A percentile compares a stretch with the other conserved stretches of the same genome.
Conservation (phyloP, 2,888 invertebrate genomes). For the Eulithis prunata region DNA sequence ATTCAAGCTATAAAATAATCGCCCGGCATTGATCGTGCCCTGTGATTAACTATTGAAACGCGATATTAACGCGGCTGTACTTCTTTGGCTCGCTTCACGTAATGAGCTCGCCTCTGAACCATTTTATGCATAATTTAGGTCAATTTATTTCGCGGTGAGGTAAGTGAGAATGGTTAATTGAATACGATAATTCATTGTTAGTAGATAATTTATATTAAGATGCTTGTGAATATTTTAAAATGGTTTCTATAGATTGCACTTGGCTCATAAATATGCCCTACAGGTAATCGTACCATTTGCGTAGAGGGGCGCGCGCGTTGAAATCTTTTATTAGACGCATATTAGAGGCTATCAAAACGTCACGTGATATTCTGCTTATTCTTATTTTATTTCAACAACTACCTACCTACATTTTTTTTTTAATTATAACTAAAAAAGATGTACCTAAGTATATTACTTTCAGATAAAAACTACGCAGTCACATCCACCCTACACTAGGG, state of each 20-base stretch:
- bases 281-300: slow-evolving; percentile 12
- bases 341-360: not conserved
- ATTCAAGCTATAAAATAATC: slow-evolving; percentile 80
- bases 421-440: too few species aligned
- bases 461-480: too few species aligned
- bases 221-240: slow-evolving; percentile 11
- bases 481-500: too few species aligned
- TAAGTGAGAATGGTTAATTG: slow-evolving; percentile 24
- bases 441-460: too few species aligned
- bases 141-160: slow-evolving; percentile 26
- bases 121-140: slow-evolving; percentile 33
- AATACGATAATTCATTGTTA: slow-evolving; percentile 23
- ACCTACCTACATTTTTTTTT: too few species aligned
- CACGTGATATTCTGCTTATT: not conserved
- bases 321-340: slow-evolving; percentile 51
- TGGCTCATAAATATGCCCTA: not conserved
- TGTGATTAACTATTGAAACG: slow-evolving; percentile 59
- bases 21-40: slow-evolving; percentile 60
- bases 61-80: slow-evolving; percentile 50
- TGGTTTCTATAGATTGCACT: slow-evolving; percentile 8
- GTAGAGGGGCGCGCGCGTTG: slow-evolving; percentile 50
- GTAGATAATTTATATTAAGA: slow-evolving; percentile 22
- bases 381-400: not conserved
- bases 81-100: slow-evolving; percentile 48
- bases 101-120: slow-evolving; percentile 44